phyloP scores from a whole-genome alignment of 1,140 invertebrate species.

The Campoletis sonorensis region DNA sequence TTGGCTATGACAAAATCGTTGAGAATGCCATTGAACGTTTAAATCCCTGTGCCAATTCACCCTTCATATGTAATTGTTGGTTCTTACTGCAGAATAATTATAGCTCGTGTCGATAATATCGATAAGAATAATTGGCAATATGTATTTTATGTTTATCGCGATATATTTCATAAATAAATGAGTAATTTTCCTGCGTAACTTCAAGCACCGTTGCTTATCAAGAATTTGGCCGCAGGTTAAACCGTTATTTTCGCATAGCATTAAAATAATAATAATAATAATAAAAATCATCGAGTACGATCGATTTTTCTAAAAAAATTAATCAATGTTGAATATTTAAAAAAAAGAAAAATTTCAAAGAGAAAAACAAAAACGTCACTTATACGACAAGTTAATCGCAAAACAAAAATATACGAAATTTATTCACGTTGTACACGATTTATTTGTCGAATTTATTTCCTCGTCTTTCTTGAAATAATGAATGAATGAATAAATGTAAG shows the following conservation, averaged over 20 bases:
- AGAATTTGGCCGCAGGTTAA: conserved; percentile 12
- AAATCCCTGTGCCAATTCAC: background rate
- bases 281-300: background rate
- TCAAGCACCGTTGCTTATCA: conserved; percentile 20
- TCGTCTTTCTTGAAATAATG: no score
- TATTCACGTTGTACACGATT: background rate
- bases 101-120: conserved; percentile 29
- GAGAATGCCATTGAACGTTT: background rate
- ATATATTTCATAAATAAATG: no score
- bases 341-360: no score
- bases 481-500: background rate
- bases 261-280: background rate
- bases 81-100: conserved; percentile 38
- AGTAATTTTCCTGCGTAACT: conserved; percentile 2
- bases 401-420: no score
- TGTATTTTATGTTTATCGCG: no score
- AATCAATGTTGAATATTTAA: no score
- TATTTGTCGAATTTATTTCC: background rate
- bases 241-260: background rate
- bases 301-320: background rate
- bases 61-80: conserved; percentile 20
- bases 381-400: no score
- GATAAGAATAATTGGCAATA: conserved; percentile 37
- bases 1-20: background rate
- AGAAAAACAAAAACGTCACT: no score